A percentile compares a stretch with the other conserved stretches of the same genome.
Conservation (phyloP, 2,113 vertebrate genomes). For the Melanerpes aurifrons region DNA sequence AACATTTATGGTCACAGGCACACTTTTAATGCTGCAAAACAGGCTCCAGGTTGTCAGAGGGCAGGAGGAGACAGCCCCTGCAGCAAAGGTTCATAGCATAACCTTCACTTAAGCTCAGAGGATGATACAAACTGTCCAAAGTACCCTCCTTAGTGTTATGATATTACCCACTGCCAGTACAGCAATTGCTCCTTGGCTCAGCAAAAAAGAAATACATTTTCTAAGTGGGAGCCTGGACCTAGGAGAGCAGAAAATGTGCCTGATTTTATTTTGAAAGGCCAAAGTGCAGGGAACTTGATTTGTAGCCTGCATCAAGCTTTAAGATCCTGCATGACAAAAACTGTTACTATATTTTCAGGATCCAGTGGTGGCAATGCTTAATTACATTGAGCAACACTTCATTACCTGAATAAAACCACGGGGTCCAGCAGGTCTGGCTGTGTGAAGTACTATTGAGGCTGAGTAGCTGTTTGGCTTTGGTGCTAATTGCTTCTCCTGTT, state of each 20-base stretch:
- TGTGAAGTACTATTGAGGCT: not conserved
- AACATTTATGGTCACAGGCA: not conserved
- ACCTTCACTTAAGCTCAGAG: not conserved
- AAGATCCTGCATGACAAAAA: not conserved
- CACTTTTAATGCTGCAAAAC: not conserved
- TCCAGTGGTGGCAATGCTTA: not conserved
- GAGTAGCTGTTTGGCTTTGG: not conserved
- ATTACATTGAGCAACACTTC: not conserved
- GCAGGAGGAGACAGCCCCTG: fast-evolving
- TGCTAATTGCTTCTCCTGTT: not conserved
- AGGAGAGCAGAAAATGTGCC: not conserved
- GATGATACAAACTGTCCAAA: not conserved
- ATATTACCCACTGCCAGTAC: not conserved
- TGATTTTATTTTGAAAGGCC: not conserved
- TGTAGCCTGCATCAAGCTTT: not conserved
- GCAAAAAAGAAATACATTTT: not conserved
- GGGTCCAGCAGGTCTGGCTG: not conserved
- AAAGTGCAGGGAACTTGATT: not conserved
- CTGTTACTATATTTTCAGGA: not conserved
- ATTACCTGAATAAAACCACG: not conserved
- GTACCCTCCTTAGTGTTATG: not conserved
- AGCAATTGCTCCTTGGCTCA: not conserved
- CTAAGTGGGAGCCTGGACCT: not conserved
- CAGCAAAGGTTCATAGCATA: not conserved
- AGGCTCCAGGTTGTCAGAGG: not conserved